These are phyloP conservation scores for Acridotheres tristis DNA, from an alignment of 2,797 vertebrate species.

Conservation along the genomic window DNA sequence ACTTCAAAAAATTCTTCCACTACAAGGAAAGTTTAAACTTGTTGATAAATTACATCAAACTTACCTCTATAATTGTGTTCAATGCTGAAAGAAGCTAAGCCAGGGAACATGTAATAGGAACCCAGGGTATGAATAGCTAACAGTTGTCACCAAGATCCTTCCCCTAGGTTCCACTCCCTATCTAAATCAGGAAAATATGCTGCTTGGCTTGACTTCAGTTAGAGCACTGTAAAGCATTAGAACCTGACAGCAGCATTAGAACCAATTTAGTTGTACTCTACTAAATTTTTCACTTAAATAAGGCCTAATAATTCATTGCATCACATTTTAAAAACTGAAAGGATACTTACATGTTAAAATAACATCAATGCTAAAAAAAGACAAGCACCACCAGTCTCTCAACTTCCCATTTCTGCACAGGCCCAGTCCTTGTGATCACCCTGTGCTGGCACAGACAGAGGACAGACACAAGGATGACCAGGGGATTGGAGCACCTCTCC, in stretches of 20 bases:
- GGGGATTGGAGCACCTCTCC: neutral
- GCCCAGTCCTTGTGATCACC: neutral
- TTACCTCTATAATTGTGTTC: neutral
- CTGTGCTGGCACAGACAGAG: neutral
- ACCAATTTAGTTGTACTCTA: neutral
- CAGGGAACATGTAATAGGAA: neutral
- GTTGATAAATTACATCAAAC: neutral
- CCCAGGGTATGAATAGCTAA: neutral
- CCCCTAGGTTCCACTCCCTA: neutral
- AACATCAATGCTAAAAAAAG: neutral
- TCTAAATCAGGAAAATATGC: neutral
- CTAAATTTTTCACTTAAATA: neutral
- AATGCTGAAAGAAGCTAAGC: neutral
- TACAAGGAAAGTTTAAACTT: neutral
- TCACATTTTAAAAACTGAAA: neutral
- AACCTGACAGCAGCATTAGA: neutral
- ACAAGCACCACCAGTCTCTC: neutral
- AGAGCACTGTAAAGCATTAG: neutral
- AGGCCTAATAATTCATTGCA: neutral
- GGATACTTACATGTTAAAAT: neutral
- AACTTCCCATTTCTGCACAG: neutral
- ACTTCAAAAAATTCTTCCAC: neutral
- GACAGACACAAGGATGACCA: neutral
- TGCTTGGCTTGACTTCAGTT: neutral
- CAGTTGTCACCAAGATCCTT: neutral